Conservation (phyloP, 1,140 invertebrate species). For the Colletes gigas region DNA sequence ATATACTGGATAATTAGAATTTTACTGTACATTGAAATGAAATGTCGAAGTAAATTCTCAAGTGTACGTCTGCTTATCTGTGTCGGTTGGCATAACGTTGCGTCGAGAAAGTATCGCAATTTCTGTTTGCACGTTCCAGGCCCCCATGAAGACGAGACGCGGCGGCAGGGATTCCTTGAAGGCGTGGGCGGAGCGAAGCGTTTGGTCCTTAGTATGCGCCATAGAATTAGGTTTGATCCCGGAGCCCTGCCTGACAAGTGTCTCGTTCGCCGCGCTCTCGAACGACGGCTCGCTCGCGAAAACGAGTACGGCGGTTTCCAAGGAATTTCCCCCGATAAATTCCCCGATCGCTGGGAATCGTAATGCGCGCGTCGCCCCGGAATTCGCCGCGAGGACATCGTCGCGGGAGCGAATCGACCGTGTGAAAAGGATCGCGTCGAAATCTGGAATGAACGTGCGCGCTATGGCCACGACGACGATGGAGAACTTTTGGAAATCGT, state of each 20-base stretch:
- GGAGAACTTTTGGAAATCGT: background rate
- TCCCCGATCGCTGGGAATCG: background rate
- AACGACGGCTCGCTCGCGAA: background rate
- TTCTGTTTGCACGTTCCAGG: conserved; percentile 2
- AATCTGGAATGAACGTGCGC: background rate
- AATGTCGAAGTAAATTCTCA: no score
- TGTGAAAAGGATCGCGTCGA: no score
- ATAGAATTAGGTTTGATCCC: conserved; percentile 56
- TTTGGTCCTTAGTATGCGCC: conserved; percentile 59
- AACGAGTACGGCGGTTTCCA: background rate
- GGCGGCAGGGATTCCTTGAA: background rate
- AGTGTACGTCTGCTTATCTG: no score
- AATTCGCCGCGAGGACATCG: background rate
- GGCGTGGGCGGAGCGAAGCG: conserved; percentile 34
- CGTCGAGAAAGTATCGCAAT: no score
- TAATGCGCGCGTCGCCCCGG: background rate
- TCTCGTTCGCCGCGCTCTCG: background rate
- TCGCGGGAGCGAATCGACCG: no score
- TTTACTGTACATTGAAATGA: no score
- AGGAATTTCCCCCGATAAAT: background rate
- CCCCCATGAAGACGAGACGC: background rate
- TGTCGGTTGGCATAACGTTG: no score
- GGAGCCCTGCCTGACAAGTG: conserved; percentile 9
- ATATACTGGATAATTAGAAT: no score
- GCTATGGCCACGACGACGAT: background rate